Percentiles rank a stretch among this genome's conserved stretches.
These are phyloP conservation scores for Melanostoma mellinum DNA, from an alignment of 2,888 invertebrate species.

Conservation along the genomic window DNA sequence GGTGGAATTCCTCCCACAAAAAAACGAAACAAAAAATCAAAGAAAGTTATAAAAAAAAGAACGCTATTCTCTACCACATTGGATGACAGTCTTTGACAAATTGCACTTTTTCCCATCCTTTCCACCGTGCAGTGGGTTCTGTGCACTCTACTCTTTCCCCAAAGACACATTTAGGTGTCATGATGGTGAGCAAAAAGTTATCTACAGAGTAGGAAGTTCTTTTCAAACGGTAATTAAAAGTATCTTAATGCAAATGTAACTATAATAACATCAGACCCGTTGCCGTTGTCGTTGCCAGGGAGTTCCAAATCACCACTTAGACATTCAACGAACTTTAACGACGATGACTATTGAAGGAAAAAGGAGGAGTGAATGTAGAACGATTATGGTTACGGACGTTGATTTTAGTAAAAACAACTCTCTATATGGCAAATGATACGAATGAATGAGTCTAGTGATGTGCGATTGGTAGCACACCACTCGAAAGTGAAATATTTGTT, in stretches of 20 bases:
- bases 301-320: slow-evolving; percentile 39
- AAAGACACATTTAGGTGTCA: slow-evolving; percentile 47
- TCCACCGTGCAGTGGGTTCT: neutral
- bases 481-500: slow-evolving; percentile 27
- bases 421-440: slow-evolving; percentile 13
- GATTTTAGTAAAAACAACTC: slow-evolving; percentile 3
- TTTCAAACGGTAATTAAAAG: slow-evolving; percentile 63
- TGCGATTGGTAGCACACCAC: slow-evolving; percentile 31
- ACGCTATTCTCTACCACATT: slow-evolving; percentile 17
- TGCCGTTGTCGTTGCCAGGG: neutral
- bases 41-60: slow-evolving; percentile 15
- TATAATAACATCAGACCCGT: slow-evolving; percentile 18
- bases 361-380: neutral
- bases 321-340: slow-evolving; percentile 30
- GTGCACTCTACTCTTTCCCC: neutral
- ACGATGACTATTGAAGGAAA: neutral
- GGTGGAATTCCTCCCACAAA: slow-evolving; percentile 4
- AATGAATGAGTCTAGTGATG: slow-evolving; percentile 24
- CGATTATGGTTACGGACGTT: slow-evolving; percentile 10
- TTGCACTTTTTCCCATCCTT: slow-evolving; percentile 38
- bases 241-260: slow-evolving; percentile 48
- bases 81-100: slow-evolving; percentile 57
- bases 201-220: slow-evolving; percentile 53
- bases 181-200: slow-evolving; percentile 9
- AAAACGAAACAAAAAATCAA: neutral